Evolutionary conservation across 1,140 invertebrate genomes (phyloP).

Genomic region (Macrotrachela quadricornifera): DNA sequence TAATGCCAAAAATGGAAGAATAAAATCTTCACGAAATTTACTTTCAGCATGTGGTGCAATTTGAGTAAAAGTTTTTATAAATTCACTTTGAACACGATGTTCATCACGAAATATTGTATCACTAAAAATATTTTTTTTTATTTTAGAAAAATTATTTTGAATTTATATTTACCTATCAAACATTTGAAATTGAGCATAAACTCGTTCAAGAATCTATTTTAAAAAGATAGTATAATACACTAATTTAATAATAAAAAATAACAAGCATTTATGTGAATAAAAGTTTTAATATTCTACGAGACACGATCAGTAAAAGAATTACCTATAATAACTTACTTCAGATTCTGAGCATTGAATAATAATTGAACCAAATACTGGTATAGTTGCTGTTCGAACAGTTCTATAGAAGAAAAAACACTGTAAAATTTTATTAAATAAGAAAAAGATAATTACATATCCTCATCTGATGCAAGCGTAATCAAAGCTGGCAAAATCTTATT

Average conservation of each 20-base stretch:
- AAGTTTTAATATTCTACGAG: background rate
- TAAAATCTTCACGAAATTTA: slow-evolving; percentile 33
- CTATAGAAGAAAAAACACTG: slow-evolving; percentile 22
- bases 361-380: slow-evolving; percentile 42
- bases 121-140: slow-evolving; percentile 17
- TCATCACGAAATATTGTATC: slow-evolving; percentile 34
- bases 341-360: slow-evolving; percentile 37
- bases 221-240: background rate
- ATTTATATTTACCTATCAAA: slow-evolving; percentile 18
- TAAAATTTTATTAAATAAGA: background rate
- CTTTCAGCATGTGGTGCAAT: slow-evolving; percentile 31
- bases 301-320: too few relatives aligned
- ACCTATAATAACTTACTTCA: slow-evolving; percentile 30
- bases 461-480: slow-evolving; percentile 46
- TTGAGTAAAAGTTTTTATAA: slow-evolving; percentile 28
- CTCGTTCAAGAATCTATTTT: slow-evolving; percentile 42
- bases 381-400: slow-evolving; percentile 40
- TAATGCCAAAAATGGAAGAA: too few relatives aligned
- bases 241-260: slow-evolving; percentile 1
- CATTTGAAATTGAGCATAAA: slow-evolving; percentile 46
- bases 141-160: too few relatives aligned
- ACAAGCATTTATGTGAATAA: slow-evolving; percentile 9
- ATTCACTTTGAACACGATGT: slow-evolving; percentile 25
- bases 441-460: slow-evolving; percentile 42
- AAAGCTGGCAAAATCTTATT: slow-evolving; percentile 43